Evolutionary conservation across 1,140 invertebrate species (phyloP), one percentile per base, ranked within the genome.

Genomic region (Aphelenchoides fujianensis): DNA sequence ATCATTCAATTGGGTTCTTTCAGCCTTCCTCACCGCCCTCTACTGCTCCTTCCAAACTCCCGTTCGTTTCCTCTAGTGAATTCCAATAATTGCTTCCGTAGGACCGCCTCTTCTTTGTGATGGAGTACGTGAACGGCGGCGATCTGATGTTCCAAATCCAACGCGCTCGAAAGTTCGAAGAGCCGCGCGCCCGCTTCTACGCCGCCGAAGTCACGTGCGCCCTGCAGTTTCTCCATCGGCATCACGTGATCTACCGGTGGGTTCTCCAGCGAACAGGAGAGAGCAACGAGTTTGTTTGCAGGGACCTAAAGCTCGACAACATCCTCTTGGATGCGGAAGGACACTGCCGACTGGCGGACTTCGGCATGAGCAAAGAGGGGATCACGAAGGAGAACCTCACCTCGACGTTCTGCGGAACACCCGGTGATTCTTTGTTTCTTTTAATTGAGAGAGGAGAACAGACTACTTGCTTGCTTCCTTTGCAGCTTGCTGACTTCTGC

Each of bases 71-170:
- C n/a, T n/a, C n/a, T n/a, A n/a, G n/a, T n/a, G n/a, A n/a, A n/a
- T n/a, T n/a, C n/a, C n/a, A n/a, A n/a, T n/a, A n/a, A n/a, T n/a
- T n/a, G n/a, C n/a, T n/a, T n/a, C n/a, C n/a, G n/a, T n/a, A n/a
- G 85, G 93, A 87, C 62, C 94, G 97, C 85, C 87, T 99, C 63
- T 98, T 97, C 87, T 98, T 98, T 87, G 95, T 98, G 32, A 98
- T 98, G 95, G 95, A 98, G 86, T 98, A 97, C 88, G 79, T 98
- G 41, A 98, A 97, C 85, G 97, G 96, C 16, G 97, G 97, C 66
- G 97, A 99, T 88, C 88, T 99, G 66, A 98, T 99, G 96, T 98
- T 98, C 86, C 95, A 98, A 87, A 98, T 99, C 81, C 95, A 98
- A 86, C 90, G 94, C 81, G 91, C 90, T 54, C 92, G 95, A 2